A percentile compares a stretch with the other conserved stretches of the same genome.
These are phyloP conservation scores for Anguilla pacifica DNA, from an alignment of 2,797 vertebrate genomes.

Conservation along the genomic window DNA sequence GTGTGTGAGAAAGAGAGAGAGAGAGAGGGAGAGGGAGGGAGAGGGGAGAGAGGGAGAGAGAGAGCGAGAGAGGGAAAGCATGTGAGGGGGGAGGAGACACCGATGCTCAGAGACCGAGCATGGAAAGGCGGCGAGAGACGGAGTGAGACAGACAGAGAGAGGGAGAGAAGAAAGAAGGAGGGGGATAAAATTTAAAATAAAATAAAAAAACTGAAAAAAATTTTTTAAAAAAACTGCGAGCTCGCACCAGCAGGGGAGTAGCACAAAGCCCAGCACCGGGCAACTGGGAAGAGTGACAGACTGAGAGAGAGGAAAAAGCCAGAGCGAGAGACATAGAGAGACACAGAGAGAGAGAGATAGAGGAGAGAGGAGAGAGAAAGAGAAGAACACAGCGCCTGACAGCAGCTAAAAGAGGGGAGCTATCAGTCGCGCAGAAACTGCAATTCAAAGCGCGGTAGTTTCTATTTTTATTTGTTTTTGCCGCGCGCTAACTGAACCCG, in stretches of 20 bases:
- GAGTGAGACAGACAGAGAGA: conserved; percentile 17
- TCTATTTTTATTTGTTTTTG: no score
- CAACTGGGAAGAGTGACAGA: conserved; percentile 28
- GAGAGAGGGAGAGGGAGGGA: conserved; percentile 28
- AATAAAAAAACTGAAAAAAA: no score
- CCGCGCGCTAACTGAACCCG: conserved; percentile 28
- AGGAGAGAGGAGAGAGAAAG: background rate
- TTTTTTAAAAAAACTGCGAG: conserved; percentile 13
- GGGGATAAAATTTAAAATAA: conserved; percentile 1
- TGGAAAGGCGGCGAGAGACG: background rate
- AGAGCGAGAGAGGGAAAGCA: conserved; percentile 33
- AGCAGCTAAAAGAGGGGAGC: conserved; percentile 34
- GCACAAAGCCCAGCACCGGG: conserved; percentile 19
- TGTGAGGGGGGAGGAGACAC: conserved; percentile 16
- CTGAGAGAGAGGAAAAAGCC: background rate
- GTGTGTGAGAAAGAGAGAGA: conserved; percentile 29
- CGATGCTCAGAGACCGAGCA: background rate
- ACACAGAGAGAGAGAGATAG: background rate
- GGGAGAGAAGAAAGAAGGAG: conserved; percentile 17
- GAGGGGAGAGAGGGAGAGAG: conserved; percentile 19
- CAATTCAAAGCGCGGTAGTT: conserved; percentile 31
- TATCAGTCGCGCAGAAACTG: conserved; percentile 16
- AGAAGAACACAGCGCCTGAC: conserved; percentile 1
- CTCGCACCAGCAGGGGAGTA: conserved; percentile 27
- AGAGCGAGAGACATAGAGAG: conserved; percentile 5